Base-by-base conservation (phyloP, 2,797 vertebrate species). In the Thripadectes ignobilis region DNA sequence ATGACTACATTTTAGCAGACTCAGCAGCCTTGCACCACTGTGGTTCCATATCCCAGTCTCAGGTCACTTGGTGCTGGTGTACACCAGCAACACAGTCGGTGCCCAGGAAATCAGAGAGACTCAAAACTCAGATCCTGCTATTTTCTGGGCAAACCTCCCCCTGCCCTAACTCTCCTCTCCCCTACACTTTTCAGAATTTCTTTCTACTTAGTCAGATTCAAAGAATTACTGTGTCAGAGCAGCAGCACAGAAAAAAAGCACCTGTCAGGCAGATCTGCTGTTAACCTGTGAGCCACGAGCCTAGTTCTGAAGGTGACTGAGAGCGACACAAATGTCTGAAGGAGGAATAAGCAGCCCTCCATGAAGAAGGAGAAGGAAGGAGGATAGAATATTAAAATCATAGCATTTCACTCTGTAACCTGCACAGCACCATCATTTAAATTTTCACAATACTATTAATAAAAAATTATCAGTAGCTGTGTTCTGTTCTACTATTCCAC, bases 181-280 rank as follows among this genome's bases (percentile, higher is more conserved):
- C 10, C 23, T 38, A 19, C 2, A 15, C 11, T 15, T 73, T 69
- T 58, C 38, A 79, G 24, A 43, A 34, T 54, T 43, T 49, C 23
- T 45, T 88, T 87, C 63, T 54, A 32, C 30, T 73, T 75, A 66
- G 88, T 68, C 49, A 65, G 69, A 88, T 79, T 61, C 52, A 79
- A 81, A 59, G n/a, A 63, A 49, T 15, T 57, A 29, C 55, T 62
- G 41, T 21, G 34, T 59, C 76, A 86, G 54, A 81, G 34, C 55
- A 89, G 61, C 75, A 75, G 49, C 48, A 79, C 34, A 36, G 65
- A 89, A 30, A 10, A 82, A 78, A 61, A 73, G 39, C 36, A 58
- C 10, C 36, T 12, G 3, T 24, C 34, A 52, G 65, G 43, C 34
- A 88, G 63, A 71, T 87, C 58, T 79, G 63, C 55, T 7, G 0